Percentiles rank a stretch among this genome's conserved stretches.
Evolutionary conservation across 2,797 vertebrate genomes (phyloP).

Genomic region (Vireo griseus): DNA sequence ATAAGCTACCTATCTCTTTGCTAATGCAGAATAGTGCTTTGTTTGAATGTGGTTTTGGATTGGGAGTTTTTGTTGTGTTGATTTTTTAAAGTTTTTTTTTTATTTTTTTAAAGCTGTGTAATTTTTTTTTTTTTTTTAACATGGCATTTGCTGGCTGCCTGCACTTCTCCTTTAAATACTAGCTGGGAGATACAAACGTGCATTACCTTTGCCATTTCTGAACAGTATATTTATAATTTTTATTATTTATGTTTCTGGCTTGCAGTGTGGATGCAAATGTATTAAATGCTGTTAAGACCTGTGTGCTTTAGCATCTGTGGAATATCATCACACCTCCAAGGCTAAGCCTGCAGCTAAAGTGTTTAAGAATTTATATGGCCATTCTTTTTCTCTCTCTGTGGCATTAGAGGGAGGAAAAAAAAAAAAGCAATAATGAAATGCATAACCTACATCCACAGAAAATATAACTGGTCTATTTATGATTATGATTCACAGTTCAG

Average conservation of each 20-base stretch:
- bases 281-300: slow-evolving; percentile 63
- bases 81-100: background rate
- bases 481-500: slow-evolving; percentile 68
- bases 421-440: slow-evolving; percentile 68
- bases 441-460: slow-evolving; percentile 46
- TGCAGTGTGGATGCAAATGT: slow-evolving; percentile 47
- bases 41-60: background rate
- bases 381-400: slow-evolving; percentile 25
- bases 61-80: background rate
- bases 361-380: slow-evolving; percentile 68
- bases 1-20: background rate
- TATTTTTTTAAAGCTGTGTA: background rate
- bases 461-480: slow-evolving; percentile 68
- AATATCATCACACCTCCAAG: slow-evolving; percentile 60
- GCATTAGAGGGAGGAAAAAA: slow-evolving; percentile 34
- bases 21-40: background rate
- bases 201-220: background rate
- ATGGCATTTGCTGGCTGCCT: background rate
- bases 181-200: background rate
- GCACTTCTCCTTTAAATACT: background rate
- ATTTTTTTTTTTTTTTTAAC: background rate
- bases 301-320: slow-evolving; percentile 54
- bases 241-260: slow-evolving; percentile 62
- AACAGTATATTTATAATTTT: slow-evolving; percentile 42
- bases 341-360: slow-evolving; percentile 53